Evolutionary conservation across 2,113 vertebrate species (phyloP).

Genomic region (Dromiciops gliroides): DNA sequence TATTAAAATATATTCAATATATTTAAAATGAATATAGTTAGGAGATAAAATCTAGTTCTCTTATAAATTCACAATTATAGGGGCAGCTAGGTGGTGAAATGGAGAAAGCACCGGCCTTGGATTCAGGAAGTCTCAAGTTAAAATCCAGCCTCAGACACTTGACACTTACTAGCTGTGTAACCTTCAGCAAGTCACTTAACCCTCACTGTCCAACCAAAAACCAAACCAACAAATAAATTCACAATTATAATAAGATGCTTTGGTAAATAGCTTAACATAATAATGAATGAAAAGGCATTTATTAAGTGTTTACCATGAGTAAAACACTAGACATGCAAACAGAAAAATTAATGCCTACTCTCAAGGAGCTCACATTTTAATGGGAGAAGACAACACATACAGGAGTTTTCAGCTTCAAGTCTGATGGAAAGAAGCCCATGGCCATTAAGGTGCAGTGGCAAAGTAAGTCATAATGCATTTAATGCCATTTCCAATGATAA

Average conservation of each 20-base stretch:
- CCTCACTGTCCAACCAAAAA: no score
- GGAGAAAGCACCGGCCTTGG: no score
- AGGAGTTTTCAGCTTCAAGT: background rate
- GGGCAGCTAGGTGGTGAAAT: no score
- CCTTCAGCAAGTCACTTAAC: no score
- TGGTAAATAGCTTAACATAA: background rate
- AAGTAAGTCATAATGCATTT: background rate
- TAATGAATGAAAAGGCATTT: background rate
- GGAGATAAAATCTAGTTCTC: background rate
- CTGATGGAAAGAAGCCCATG: background rate
- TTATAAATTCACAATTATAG: background rate
- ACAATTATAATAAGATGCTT: background rate
- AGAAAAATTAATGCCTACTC: background rate
- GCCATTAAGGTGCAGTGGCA: background rate
- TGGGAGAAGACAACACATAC: background rate
- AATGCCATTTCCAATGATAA: background rate
- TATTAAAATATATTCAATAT: background rate
- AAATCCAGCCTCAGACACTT: no score
- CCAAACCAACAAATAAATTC: no score
- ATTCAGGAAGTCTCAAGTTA: no score
- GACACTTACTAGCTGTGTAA: no score
- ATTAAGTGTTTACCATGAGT: background rate
- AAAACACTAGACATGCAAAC: background rate
- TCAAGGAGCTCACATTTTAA: background rate
- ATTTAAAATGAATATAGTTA: background rate